Conservation (phyloP, 1,140 invertebrate species). For the Euura lappo region DNA sequence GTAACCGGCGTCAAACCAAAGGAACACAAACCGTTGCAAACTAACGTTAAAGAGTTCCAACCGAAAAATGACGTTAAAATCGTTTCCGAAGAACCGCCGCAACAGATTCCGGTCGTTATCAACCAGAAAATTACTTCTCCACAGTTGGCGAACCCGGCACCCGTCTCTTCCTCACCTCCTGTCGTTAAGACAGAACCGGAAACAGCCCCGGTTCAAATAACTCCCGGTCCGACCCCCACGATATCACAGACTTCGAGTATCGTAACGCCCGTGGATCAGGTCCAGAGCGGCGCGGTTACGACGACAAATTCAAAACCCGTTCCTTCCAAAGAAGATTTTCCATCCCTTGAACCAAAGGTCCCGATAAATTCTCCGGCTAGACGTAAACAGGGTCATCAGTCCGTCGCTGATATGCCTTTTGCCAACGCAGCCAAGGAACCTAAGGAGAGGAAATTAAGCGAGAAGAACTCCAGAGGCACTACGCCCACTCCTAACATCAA, state of each 20-base stretch:
- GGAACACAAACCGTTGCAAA: conserved; percentile 41
- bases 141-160: conserved; percentile 24
- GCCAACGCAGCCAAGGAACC: conserved; percentile 35
- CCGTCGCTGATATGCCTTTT: conserved; percentile 19
- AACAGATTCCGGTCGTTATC: conserved; percentile 14
- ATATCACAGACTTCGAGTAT: neutral
- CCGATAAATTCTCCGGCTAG: conserved; percentile 46
- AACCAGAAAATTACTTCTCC: conserved; percentile 42
- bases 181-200: neutral
- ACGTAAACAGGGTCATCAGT: conserved; percentile 38
- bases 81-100: conserved; percentile 28
- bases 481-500: conserved; percentile 33
- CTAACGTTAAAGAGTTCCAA: conserved; percentile 38
- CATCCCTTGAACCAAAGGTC: conserved; percentile 35
- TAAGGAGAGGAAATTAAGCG: conserved; percentile 42
- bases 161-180: conserved; percentile 4
- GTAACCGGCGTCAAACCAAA: conserved; percentile 21
- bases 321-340: conserved; percentile 38
- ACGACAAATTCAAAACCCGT: conserved; percentile 24
- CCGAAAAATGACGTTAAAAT: conserved; percentile 37
- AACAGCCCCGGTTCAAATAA: neutral
- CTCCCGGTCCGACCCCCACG: neutral
- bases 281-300: conserved; percentile 3
- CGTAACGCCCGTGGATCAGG: neutral
- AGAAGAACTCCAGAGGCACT: conserved; percentile 35